phyloP scores from a whole-genome alignment of 2,113 vertebrate species.

The Alosa alosa region DNA sequence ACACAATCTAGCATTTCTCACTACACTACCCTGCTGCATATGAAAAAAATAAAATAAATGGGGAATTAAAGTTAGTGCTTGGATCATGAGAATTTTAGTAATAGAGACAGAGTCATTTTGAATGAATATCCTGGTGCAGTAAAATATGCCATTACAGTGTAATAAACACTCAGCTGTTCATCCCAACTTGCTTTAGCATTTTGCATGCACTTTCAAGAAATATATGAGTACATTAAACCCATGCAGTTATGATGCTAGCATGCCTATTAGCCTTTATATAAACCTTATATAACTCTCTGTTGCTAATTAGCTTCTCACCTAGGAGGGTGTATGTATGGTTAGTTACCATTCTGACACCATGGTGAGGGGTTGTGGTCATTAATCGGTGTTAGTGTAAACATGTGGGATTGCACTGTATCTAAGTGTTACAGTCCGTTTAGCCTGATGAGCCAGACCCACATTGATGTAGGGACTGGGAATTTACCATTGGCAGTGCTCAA shows the following conservation, averaged over 20 bases:
- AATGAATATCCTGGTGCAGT: background rate
- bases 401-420: background rate
- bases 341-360: background rate
- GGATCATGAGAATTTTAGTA: background rate
- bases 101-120: background rate
- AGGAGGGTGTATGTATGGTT: background rate
- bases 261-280: background rate
- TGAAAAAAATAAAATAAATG: background rate
- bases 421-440: too few relatives aligned
- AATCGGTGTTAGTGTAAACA: background rate
- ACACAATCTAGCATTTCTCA: background rate
- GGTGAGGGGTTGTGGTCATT: background rate
- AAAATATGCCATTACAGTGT: background rate
- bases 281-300: background rate
- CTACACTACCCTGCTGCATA: background rate
- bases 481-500: too few relatives aligned
- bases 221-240: too few relatives aligned
- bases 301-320: background rate
- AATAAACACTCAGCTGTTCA: background rate
- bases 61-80: background rate
- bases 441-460: too few relatives aligned
- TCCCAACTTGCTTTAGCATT: too few relatives aligned
- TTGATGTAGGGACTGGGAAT: too few relatives aligned
- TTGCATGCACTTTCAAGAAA: too few relatives aligned
- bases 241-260: background rate